These are phyloP conservation scores for Misgurnus mizolepis DNA, from an alignment of 2,113 vertebrate species.

Conservation along the genomic window DNA sequence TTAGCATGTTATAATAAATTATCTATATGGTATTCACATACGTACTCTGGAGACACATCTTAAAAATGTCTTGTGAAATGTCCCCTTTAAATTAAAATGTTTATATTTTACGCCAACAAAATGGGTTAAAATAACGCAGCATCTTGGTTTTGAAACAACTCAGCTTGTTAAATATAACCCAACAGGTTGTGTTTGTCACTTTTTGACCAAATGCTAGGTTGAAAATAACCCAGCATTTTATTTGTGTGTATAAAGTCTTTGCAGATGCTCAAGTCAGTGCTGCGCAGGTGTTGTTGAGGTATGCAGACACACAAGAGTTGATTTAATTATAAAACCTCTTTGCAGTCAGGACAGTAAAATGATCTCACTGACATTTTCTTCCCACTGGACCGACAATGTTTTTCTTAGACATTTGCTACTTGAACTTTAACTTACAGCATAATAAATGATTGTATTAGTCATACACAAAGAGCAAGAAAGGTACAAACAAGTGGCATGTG, in stretches of 20 bases:
- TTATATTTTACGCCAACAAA: too few relatives aligned
- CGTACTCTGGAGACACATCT: too few relatives aligned
- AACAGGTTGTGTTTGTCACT: too few relatives aligned
- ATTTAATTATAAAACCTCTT: slow-evolving; percentile 1
- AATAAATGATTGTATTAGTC: slow-evolving; percentile 25
- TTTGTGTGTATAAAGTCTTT: background rate
- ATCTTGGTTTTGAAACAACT: too few relatives aligned
- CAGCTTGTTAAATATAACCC: too few relatives aligned
- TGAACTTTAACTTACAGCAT: slow-evolving; percentile 19
- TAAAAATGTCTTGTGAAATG: too few relatives aligned
- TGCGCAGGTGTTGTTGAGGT: background rate
- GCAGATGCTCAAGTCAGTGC: background rate
- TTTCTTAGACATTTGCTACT: background rate
- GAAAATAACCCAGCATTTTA: too few relatives aligned
- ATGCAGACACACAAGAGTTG: background rate
- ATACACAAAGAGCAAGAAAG: background rate
- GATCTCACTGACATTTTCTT: slow-evolving; percentile 12
- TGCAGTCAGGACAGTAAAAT: slow-evolving; percentile 7
- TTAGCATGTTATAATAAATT: too few relatives aligned
- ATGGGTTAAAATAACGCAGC: too few relatives aligned
- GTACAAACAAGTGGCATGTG: background rate
- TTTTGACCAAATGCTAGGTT: too few relatives aligned
- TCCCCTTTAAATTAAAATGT: too few relatives aligned
- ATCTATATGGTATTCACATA: too few relatives aligned
- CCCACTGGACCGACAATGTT: background rate